Evolutionary conservation across 2,888 invertebrate species (phyloP), one percentile per base, ranked within the genome.

Genomic region (Melanchra persicariae): DNA sequence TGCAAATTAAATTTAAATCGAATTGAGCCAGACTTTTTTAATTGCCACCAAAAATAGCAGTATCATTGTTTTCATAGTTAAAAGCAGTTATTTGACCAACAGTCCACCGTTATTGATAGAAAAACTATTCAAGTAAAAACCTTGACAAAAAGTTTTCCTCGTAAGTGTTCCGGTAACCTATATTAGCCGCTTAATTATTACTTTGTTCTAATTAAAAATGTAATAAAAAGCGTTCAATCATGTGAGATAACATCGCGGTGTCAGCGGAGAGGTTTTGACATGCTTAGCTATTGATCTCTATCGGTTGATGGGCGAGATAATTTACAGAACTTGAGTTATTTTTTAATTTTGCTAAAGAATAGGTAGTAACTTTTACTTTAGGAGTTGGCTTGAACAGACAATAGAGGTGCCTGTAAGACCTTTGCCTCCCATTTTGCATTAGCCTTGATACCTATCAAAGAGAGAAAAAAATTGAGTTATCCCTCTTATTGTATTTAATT

Each of bases 201-300:
- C 81, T 79, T 82, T 88, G 89, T 86, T 87, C 88, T 87, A 90
- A 91, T 92, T 91, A 88, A 87, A 87, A 87, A 85, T 85, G 76
- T 75, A 85, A 89, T 85, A 89, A 88, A 90, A 90, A 88, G 34
- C 91, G 88, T 87, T 93, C 93, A 87, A 93, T 93, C 93, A 92
- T 83, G 54, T n/a, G 45, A 68, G 93, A 93, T 93, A 92, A 89
- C 64, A 93, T 93, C 93, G 66, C 77, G 70, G 78, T 87, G 88
- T 89, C 90, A 87, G 79, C 83, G 68, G 76, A 84, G 82, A 73
- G 77, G 85, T 87, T 89, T 87, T 88, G 88, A 89, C 89, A 88
- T 84, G 83, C 66, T 71, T 51, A 69, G 82, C 85, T 83, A 85
- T 85, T 74, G 88, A 88, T 89, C 64, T 30, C 69, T 84, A 90